Evolutionary conservation across 2,113 vertebrate species (phyloP).

Genomic region (Aviceda subcristata): DNA sequence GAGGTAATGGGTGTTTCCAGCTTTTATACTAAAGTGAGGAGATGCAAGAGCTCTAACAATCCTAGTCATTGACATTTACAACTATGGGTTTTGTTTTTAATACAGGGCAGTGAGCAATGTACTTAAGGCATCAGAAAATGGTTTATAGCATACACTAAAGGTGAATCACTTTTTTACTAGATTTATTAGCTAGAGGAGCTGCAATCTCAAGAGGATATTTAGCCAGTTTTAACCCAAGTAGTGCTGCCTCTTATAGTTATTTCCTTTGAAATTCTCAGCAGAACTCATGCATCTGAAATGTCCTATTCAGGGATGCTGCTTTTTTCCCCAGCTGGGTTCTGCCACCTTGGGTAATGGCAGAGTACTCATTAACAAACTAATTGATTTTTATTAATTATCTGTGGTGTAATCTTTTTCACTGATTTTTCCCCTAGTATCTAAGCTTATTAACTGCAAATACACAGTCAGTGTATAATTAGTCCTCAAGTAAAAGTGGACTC

Average conservation of each 20-base stretch:
- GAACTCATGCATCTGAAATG: slow-evolving; percentile 58
- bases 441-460: slow-evolving; percentile 76
- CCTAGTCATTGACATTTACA: slow-evolving; percentile 82
- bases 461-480: slow-evolving; percentile 65
- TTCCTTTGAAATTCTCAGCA: slow-evolving; percentile 77
- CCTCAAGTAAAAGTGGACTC: slow-evolving; percentile 59
- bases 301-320: slow-evolving; percentile 61
- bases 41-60: slow-evolving; percentile 72
- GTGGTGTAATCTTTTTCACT: slow-evolving; percentile 71
- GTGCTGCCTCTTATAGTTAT: slow-evolving; percentile 64
- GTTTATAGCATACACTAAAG: slow-evolving; percentile 77
- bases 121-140: slow-evolving; percentile 78
- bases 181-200: slow-evolving; percentile 77
- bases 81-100: slow-evolving; percentile 79
- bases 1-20: slow-evolving; percentile 73
- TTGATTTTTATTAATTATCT: slow-evolving; percentile 88
- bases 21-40: slow-evolving; percentile 58
- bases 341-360: slow-evolving; percentile 73
- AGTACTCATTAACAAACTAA: slow-evolving; percentile 83
- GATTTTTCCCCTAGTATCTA: slow-evolving; percentile 72
- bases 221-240: slow-evolving; percentile 74
- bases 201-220: slow-evolving; percentile 74
- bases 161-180: slow-evolving; percentile 77
- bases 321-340: slow-evolving; percentile 59
- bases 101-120: slow-evolving; percentile 78